A percentile compares a stretch with the other conserved stretches of the same genome.
Conservation (phyloP, 2,797 vertebrate genomes). For the Falco columbarius region DNA sequence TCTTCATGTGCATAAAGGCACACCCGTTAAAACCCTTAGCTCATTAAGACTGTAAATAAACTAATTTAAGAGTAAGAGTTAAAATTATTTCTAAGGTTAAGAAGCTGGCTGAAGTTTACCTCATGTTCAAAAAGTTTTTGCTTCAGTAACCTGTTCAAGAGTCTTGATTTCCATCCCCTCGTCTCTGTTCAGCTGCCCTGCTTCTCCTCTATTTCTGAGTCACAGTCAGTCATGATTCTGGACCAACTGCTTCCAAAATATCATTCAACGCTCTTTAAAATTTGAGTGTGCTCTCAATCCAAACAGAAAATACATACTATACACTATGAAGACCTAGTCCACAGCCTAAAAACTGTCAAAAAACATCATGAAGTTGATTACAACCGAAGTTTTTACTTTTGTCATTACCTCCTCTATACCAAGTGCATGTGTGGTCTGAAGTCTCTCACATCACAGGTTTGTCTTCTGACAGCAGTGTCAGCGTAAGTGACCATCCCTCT, state of each 20-base stretch:
- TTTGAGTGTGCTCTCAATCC: background rate
- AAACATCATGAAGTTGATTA: background rate
- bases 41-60: background rate
- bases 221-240: background rate
- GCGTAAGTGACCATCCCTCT: background rate
- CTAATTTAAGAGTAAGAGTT: background rate
- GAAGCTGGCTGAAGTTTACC: background rate
- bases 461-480: background rate
- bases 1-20: background rate
- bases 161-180: background rate
- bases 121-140: background rate
- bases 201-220: background rate
- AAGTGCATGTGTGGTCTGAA: background rate
- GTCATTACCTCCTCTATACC: background rate
- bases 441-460: background rate
- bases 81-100: background rate
- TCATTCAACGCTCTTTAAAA: background rate
- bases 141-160: background rate
- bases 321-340: background rate
- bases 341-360: background rate
- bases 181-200: background rate
- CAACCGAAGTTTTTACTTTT: fast-evolving
- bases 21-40: background rate
- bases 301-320: no score
- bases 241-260: background rate